phyloP scores from a whole-genome alignment of 2,797 vertebrate genomes.

The Pseudomugil tenellus region DNA sequence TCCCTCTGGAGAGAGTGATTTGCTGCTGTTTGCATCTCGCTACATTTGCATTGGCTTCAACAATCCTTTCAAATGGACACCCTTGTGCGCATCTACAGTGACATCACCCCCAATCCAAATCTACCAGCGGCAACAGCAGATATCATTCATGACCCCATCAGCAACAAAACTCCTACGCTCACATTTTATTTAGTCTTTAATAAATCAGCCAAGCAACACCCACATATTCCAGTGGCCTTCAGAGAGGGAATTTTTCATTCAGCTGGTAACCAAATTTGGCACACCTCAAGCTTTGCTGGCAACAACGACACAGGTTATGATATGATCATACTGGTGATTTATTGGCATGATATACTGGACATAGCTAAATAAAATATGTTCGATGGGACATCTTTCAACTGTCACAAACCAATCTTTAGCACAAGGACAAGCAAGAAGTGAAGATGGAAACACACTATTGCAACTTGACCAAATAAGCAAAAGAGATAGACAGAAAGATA shows the following conservation, averaged over 20 bases:
- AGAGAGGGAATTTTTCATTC: constrained; percentile 71
- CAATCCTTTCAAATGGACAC: constrained; percentile 50
- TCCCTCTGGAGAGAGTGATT: constrained; percentile 28
- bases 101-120: constrained; percentile 54
- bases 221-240: constrained; percentile 71
- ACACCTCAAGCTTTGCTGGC: constrained; percentile 58
- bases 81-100: constrained; percentile 49
- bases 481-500: constrained; percentile 15
- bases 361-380: constrained; percentile 78
- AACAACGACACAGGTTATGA: constrained; percentile 55
- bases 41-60: constrained; percentile 58
- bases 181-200: constrained; percentile 71
- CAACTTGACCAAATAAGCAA: constrained; percentile 60
- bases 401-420: constrained; percentile 73
- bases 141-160: constrained; percentile 68
- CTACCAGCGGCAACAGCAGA: constrained; percentile 52
- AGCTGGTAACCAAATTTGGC: constrained; percentile 74
- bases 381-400: constrained; percentile 59
- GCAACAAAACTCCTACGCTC: constrained; percentile 63
- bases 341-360: constrained; percentile 63
- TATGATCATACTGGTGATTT: constrained; percentile 73
- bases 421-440: constrained; percentile 69
- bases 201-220: constrained; percentile 69
- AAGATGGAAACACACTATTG: constrained; percentile 46
- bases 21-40: constrained; percentile 27